Evolutionary conservation across 1,140 invertebrate species (phyloP).

Genomic region (Holotrichia oblita): DNA sequence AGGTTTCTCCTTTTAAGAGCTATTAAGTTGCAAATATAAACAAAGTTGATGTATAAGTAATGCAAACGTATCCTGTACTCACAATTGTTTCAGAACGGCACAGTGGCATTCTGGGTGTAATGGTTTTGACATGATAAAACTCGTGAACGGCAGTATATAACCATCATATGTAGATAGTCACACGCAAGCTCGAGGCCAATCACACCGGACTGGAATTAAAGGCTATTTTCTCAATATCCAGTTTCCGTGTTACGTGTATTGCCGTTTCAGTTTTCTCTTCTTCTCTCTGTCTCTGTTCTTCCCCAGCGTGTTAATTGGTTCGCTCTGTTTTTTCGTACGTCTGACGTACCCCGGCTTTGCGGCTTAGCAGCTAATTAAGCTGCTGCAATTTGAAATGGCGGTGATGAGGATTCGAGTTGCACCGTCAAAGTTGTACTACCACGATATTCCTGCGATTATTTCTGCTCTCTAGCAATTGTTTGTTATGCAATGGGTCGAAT

Average conservation of each 20-base stretch:
- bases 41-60: too few species aligned
- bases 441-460: background rate
- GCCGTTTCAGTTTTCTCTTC: background rate
- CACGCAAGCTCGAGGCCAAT: background rate
- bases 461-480: background rate
- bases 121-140: background rate
- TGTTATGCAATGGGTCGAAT: slow-evolving; percentile 18
- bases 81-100: too few species aligned
- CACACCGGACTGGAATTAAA: slow-evolving; percentile 4
- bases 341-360: slow-evolving; percentile 25
- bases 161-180: background rate
- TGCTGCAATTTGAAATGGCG: slow-evolving; percentile 6
- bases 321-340: slow-evolving; percentile 1
- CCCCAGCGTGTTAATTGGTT: slow-evolving; percentile 10
- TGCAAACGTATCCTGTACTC: too few species aligned
- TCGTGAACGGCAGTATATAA: background rate
- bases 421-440: background rate
- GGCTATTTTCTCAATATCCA: slow-evolving; percentile 18
- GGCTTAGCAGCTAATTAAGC: slow-evolving; percentile 32
- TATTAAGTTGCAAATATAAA: too few species aligned
- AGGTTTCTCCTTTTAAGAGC: too few species aligned
- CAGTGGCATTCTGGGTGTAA: background rate
- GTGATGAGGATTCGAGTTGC: slow-evolving; percentile 25
- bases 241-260: background rate
- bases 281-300: background rate